phyloP scores from a whole-genome alignment of 2,888 invertebrate genomes.

The Iphiclides podalirius region DNA sequence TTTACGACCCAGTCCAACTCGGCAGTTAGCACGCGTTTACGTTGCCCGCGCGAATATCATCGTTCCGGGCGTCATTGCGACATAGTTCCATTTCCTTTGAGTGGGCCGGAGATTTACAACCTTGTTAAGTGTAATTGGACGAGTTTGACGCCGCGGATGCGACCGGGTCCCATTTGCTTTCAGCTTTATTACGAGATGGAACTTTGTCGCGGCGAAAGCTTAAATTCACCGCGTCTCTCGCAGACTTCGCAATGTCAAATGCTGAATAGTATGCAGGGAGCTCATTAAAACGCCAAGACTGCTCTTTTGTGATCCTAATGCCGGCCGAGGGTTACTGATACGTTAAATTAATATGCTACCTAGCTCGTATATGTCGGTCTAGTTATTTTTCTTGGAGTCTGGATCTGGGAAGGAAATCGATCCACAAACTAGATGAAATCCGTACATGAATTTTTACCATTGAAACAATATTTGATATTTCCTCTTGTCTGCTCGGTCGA shows the following conservation, averaged over 20 bases:
- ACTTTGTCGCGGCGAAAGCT: constrained; percentile 32
- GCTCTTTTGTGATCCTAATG: constrained; percentile 9
- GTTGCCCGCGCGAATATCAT: constrained; percentile 13
- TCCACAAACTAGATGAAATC: too few relatives aligned
- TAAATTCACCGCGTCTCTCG: constrained; percentile 23
- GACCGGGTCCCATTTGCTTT: constrained; percentile 33
- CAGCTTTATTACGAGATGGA: constrained; percentile 31
- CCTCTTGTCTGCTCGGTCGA: too few relatives aligned
- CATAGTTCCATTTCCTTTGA: constrained; percentile 41
- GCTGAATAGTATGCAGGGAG: constrained; percentile 18
- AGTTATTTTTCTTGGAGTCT: background rate
- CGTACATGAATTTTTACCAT: too few relatives aligned
- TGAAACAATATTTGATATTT: too few relatives aligned
- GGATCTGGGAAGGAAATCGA: too few relatives aligned
- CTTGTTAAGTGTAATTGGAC: constrained; percentile 37
- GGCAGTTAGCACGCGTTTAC: constrained; percentile 4
- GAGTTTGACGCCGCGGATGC: constrained; percentile 28
- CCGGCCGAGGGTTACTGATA: constrained; percentile 7
- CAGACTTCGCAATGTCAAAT: constrained; percentile 18
- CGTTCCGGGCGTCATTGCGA: constrained; percentile 28
- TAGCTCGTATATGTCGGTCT: background rate
- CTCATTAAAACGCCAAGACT: constrained; percentile 21
- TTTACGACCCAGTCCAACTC: constrained; percentile 9
- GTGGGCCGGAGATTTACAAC: constrained; percentile 35
- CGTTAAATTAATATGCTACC: constrained; percentile 13